Percentiles rank a stretch among this genome's conserved stretches.
phyloP scores from a whole-genome alignment of 2,113 vertebrate genomes.

The Melanotaenia duboulayi region DNA sequence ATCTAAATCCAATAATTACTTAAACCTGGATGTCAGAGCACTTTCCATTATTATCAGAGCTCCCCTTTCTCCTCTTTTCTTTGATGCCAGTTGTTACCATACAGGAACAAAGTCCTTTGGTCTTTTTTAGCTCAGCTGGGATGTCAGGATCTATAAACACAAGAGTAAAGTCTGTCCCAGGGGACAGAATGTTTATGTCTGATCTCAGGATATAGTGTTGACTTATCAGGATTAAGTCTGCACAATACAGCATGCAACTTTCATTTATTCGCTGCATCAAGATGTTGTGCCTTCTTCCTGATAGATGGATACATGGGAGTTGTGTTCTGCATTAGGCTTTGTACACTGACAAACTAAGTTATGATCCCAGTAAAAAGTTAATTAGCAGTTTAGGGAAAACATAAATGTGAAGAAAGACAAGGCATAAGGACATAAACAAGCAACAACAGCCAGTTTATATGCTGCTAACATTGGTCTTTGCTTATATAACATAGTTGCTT shows the following conservation, averaged over 20 bases:
- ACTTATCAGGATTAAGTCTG: conserved; percentile 55
- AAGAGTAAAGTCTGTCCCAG: conserved; percentile 34
- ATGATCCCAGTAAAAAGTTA: background rate
- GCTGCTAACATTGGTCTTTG: background rate
- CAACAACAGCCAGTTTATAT: background rate
- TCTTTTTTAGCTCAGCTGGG: conserved; percentile 59
- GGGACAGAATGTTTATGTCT: conserved; percentile 41
- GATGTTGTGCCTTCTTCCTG: conserved; percentile 24
- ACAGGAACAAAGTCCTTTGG: conserved; percentile 38
- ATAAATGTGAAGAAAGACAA: background rate
- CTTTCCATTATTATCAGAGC: conserved; percentile 70
- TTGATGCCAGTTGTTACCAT: conserved; percentile 67
- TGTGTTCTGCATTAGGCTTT: background rate
- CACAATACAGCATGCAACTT: conserved; percentile 26
- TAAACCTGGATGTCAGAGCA: conserved; percentile 80
- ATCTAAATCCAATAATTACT: conserved; percentile 83
- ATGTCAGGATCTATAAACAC: conserved; percentile 63
- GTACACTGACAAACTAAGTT: conserved; percentile 5
- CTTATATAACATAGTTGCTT: conserved; percentile 7
- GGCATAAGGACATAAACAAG: background rate
- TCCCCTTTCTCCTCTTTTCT: conserved; percentile 29
- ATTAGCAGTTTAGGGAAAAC: background rate
- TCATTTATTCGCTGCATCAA: conserved; percentile 23
- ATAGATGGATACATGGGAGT: conserved; percentile 7
- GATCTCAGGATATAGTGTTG: conserved; percentile 57